phyloP scores from a whole-genome alignment of 1,140 invertebrate species.

The Dinothrombium tinctorium region DNA sequence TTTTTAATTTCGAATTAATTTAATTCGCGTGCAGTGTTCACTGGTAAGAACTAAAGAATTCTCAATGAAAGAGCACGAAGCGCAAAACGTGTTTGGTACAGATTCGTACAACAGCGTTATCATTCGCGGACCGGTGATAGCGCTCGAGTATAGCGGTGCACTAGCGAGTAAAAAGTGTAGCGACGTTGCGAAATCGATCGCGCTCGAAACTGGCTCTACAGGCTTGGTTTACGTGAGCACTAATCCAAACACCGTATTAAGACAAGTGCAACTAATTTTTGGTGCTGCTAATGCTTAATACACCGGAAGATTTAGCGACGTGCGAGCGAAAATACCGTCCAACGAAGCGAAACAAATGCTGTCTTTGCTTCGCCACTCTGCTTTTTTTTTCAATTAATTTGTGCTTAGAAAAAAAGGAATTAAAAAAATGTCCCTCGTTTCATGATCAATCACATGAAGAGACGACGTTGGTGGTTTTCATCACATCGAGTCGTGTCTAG shows the following conservation, averaged over 20 bases:
- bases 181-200: constrained; percentile 17
- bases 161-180: constrained; percentile 20
- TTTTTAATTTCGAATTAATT: not conserved
- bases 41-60: constrained; percentile 21
- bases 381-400: too few species aligned
- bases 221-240: constrained; percentile 24
- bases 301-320: too few species aligned
- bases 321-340: too few species aligned
- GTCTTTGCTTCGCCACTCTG: too few species aligned
- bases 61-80: constrained; percentile 20
- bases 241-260: constrained; percentile 16
- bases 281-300: too few species aligned
- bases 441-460: too few species aligned
- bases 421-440: too few species aligned
- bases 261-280: constrained; percentile 19
- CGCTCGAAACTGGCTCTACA: constrained; percentile 21
- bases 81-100: constrained; percentile 22
- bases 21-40: constrained; percentile 5
- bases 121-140: constrained; percentile 17
- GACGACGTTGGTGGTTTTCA: too few species aligned
- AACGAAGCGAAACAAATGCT: too few species aligned
- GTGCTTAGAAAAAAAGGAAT: too few species aligned
- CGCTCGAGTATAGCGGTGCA: constrained; percentile 1
- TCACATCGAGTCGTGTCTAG: too few species aligned
- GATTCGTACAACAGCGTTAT: constrained; percentile 21